Base-by-base conservation (phyloP, 2,113 vertebrate species). In the Penelope pileata region DNA sequence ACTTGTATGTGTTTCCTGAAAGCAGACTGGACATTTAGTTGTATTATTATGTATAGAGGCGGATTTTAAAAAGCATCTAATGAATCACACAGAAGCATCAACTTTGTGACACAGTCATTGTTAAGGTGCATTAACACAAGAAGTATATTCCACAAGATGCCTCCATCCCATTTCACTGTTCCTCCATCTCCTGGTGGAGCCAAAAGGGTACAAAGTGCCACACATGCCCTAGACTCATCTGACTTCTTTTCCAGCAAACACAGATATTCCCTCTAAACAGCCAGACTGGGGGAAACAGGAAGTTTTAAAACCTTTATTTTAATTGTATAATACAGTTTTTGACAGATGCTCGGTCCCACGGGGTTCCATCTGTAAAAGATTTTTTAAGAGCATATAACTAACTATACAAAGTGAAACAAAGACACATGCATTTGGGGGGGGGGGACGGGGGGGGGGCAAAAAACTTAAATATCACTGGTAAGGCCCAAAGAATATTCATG, bases 321-420 rank as follows among this genome's bases (percentile, higher is more conserved):
- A 72, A 38, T 59, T 3, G 69, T 88, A 90, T 72, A 86, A 72
- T 93, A 91, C 90, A 95, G 30, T 29, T 91, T 90, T 88, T 93
- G 69, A 68, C 34, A 78, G 6, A n/a, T 36, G 72, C 86, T 64
- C 48, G 36, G 92, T 96, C 95, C 96, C 95, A 90, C 88, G 83
- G 90, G 22, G 94, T 24, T 97, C 90, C 77, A 92, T 8, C 95
- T 95, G 92, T 38, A 96, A 96, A 95, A 96, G 53, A 97, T 63
- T 76, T 95, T 94, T 95, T 78, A 90, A 96, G 62, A 93, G 30
- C 9, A 18, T 43, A 47, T 95, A 85, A 96, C 32, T 90, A 83
- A 68, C 34, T 68, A 82, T 36, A 67, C 12, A 72, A 90, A 64
- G 42, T 43, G 12, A 91, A 32, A 90, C 40, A 85, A 86, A 82